These are phyloP conservation scores for Caenorhabditis tropicalis DNA, from an alignment of 1,140 invertebrate genomes.

Conservation along the genomic window DNA sequence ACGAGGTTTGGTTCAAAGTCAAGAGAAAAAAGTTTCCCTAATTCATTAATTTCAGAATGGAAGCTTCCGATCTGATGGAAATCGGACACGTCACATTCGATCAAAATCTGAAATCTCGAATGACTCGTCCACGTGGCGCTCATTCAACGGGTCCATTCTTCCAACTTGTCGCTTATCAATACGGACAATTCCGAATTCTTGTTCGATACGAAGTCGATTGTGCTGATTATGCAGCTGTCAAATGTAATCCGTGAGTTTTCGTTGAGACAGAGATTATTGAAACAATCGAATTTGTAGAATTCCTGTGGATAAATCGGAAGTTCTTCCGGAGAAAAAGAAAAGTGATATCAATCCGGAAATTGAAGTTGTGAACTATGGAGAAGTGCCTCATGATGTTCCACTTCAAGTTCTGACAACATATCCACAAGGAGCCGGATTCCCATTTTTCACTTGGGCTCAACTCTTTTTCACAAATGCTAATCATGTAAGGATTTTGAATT, in stretches of 20 bases:
- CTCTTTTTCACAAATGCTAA: slow-evolving; percentile 68
- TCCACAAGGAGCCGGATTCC: slow-evolving; percentile 70
- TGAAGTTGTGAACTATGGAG: slow-evolving; percentile 66
- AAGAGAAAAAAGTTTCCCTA: background rate
- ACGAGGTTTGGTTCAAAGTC: slow-evolving; percentile 54
- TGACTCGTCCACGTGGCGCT: slow-evolving; percentile 67
- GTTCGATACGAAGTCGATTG: slow-evolving; percentile 70
- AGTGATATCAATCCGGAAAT: slow-evolving; percentile 47
- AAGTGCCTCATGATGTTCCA: slow-evolving; percentile 62
- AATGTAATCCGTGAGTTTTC: slow-evolving; percentile 54
- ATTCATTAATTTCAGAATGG: slow-evolving; percentile 63
- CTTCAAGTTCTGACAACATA: slow-evolving; percentile 71
- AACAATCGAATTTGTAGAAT: slow-evolving; percentile 50
- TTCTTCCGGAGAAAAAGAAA: slow-evolving; percentile 65
- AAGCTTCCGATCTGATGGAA: slow-evolving; percentile 71
- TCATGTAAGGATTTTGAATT: slow-evolving; percentile 52
- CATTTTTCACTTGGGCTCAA: slow-evolving; percentile 71
- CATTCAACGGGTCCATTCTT: slow-evolving; percentile 70
- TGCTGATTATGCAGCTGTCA: slow-evolving; percentile 66
- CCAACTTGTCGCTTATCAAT: slow-evolving; percentile 70
- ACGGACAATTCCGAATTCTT: slow-evolving; percentile 69
- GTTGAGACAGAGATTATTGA: background rate
- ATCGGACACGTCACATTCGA: slow-evolving; percentile 69
- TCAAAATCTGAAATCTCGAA: slow-evolving; percentile 67
- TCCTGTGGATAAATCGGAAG: slow-evolving; percentile 59